Evolutionary conservation across 2,797 vertebrate genomes (phyloP).

Genomic region (Antennarius maculatus): DNA sequence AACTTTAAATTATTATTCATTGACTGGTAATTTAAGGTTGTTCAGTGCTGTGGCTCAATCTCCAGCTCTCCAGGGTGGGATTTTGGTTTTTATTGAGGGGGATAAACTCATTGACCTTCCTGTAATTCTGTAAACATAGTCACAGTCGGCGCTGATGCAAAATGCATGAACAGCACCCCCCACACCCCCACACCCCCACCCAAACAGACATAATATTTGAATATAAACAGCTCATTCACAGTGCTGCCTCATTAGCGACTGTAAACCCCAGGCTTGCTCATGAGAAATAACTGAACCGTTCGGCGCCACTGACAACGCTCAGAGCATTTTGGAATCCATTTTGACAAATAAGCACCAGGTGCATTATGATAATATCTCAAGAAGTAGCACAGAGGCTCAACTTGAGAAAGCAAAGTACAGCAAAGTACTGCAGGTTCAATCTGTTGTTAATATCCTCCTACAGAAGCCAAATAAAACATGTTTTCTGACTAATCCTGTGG

Average conservation of each 20-base stretch:
- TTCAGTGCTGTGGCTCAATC: no score
- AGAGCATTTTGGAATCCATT: conserved; percentile 48
- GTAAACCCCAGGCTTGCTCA: conserved; percentile 36
- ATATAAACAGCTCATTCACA: conserved; percentile 15
- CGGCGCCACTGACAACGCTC: conserved; percentile 50
- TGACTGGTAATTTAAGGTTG: no score
- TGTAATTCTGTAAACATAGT: conserved; percentile 9
- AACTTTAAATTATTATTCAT: no score
- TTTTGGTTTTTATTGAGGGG: no score
- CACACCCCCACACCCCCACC: not conserved
- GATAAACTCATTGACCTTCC: conserved; percentile 14
- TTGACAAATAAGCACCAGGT: conserved; percentile 54
- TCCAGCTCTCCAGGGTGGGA: no score
- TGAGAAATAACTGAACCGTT: conserved; percentile 53
- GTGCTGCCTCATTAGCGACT: conserved; percentile 49
- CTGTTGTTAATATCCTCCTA: not conserved
- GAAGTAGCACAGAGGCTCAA: conserved; percentile 1
- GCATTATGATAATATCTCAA: conserved; percentile 24
- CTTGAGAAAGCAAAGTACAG: not conserved
- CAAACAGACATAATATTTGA: conserved; percentile 33
- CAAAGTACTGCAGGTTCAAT: conserved; percentile 7
- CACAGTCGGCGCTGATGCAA: conserved; percentile 29
- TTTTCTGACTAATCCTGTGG: not conserved
- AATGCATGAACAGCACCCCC: conserved; percentile 30
- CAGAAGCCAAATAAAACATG: not conserved